Evolutionary conservation across 2,113 vertebrate species (phyloP).

Genomic region (Blennius ocellaris): DNA sequence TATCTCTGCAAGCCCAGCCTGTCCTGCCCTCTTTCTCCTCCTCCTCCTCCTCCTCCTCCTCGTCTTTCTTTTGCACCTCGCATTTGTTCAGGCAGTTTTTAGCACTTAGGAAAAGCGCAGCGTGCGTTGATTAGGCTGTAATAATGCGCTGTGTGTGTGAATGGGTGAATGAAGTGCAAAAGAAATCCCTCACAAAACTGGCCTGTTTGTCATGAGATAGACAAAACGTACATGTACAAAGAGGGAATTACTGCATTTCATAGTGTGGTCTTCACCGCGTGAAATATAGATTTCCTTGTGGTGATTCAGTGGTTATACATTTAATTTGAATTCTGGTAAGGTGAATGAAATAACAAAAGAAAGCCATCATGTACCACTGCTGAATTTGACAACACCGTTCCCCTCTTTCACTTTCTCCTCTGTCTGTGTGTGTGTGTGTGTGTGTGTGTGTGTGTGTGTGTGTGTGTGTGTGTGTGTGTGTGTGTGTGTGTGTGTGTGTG

Average conservation of each 20-base stretch:
- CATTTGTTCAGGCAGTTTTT: conserved; percentile 72
- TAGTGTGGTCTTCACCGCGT: background rate
- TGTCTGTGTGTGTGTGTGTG: background rate
- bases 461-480: background rate
- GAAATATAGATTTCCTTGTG: background rate
- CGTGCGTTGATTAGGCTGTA: conserved; percentile 72
- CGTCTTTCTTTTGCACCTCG: conserved; percentile 56
- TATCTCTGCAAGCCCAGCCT: conserved; percentile 41
- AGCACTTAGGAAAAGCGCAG: conserved; percentile 69
- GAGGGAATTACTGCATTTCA: conserved; percentile 15
- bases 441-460: background rate
- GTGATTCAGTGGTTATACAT: too few species aligned
- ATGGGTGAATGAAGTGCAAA: conserved; percentile 70
- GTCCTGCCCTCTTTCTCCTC: conserved; percentile 43
- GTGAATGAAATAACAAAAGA: too few species aligned
- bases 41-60: conserved; percentile 35
- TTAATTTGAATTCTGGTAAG: too few species aligned
- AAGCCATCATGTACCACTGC: conserved; percentile 1
- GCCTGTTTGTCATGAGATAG: conserved; percentile 44
- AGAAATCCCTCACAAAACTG: conserved; percentile 56
- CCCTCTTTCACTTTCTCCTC: background rate
- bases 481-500: conserved; percentile 5
- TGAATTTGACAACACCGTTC: background rate
- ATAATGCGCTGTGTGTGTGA: conserved; percentile 66
- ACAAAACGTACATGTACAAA: conserved; percentile 16